Evolutionary conservation across 2,888 invertebrate species (phyloP).

Genomic region (Plebejus anna): DNA sequence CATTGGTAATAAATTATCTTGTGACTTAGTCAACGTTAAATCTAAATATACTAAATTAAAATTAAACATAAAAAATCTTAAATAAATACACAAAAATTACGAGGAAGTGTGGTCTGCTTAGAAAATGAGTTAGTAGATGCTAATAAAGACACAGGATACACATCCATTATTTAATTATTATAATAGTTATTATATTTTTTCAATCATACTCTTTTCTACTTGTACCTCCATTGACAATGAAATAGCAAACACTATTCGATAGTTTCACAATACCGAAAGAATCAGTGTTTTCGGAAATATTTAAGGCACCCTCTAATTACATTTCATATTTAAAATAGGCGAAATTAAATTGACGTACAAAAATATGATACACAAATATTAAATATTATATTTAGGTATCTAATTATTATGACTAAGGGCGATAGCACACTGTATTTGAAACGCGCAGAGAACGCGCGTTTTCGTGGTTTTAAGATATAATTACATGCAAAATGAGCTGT

Average conservation of each 20-base stretch:
- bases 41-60: constrained; percentile 49
- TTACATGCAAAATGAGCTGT: constrained; percentile 43
- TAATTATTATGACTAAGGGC: constrained; percentile 37
- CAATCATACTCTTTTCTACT: background rate
- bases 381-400: background rate
- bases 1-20: constrained; percentile 79
- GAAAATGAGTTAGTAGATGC: background rate
- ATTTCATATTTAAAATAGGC: constrained; percentile 5
- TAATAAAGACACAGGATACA: background rate
- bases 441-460: background rate
- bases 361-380: constrained; percentile 46
- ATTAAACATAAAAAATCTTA: constrained; percentile 42
- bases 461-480: too few relatives aligned
- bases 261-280: background rate
- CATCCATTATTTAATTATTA: background rate
- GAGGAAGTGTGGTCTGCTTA: constrained; percentile 41
- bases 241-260: background rate
- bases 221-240: background rate
- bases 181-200: background rate
- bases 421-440: background rate
- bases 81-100: constrained; percentile 42
- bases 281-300: background rate
- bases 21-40: constrained; percentile 77
- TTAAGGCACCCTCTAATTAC: constrained; percentile 1
- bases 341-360: constrained; percentile 60